Base-by-base conservation (phyloP, 2,888 invertebrate genomes). In the Vandiemenella viatica region DNA sequence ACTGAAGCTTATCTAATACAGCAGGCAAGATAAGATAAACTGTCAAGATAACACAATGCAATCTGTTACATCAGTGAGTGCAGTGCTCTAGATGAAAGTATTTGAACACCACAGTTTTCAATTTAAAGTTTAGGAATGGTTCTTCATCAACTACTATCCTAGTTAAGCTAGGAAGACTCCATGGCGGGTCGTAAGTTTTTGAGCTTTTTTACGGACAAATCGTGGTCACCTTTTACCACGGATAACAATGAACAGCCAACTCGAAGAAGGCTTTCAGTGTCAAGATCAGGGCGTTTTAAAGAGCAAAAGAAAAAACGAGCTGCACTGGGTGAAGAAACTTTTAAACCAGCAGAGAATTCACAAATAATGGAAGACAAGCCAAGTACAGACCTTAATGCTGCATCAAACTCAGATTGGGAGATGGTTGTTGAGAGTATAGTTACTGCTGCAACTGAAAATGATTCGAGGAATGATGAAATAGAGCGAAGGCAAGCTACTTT, bases 281-380 rank as follows among this genome's bases (percentile, higher is more conserved):
- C 52, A 18, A 22, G 46, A 10, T 52, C 52, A 19, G 52, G 52
- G 15, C 50, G 52, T 1, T 50, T 48, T 23, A 45, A 43, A 21
- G 50, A 50, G 20, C n/a, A 32, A 16, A 37, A 45, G 1, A 50
- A 45, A 19, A 43, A 16, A 3, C 38, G 52, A 32, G n/a, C 26
- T 10, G 13, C 42, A 23, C 18, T 52, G 5, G 22, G 37, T 8
- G 48, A 50, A 5, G 26, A 32, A 10, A 47, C 43, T 13, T 50
- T 32, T n/a, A 32, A 32, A 13, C 32, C 32, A 32, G n/a, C n/a
- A n/a, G n/a, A n/a, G n/a, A n/a, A n/a, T n/a, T n/a, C n/a, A n/a
- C n/a, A n/a, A n/a, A n/a, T n/a, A n/a, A n/a, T n/a, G n/a, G 32
- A 32, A 13, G 13, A 32, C n/a, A 32, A 32, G n/a, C 10, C 3